Evolutionary conservation across 2,113 vertebrate species (phyloP), one percentile per base, ranked within the genome.

Genomic region (Sander lucioperca): DNA sequence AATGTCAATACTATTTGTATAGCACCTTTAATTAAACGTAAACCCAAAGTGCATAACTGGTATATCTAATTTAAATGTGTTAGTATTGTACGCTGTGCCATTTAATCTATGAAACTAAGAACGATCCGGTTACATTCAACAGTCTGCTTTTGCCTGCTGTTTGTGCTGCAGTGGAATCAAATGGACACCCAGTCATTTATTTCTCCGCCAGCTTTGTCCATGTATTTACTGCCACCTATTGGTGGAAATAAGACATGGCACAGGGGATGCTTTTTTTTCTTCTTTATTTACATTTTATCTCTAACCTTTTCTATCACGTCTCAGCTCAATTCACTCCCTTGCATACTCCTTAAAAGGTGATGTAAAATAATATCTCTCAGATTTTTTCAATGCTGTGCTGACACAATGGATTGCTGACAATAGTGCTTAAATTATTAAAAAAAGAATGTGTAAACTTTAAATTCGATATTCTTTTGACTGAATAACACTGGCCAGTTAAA

Each of bases 91-190:
- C 7, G n/a, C 7, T 16, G 21, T 27, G 13, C 11, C 11, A n/a
- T 10, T 12, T 43, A 0, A 56, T 27, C 16, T 9, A 1, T 19
- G 15, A 14, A n/a, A 30, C 9, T 13, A 27, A 9, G 2, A 50
- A 14, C 39, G n/a, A 48, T 62, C 6, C n/a, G 14, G 18, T 39
- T 33, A 50, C 43, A 81, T 86, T 85, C 86, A 79, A 86, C 85
- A 84, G 77, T 75, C 54, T 33, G 82, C 54, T 30, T n/a, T 19
- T 23, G 3, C 48, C 45, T 69, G 59, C 47, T 36, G 2, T 8
- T 1, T 50, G 18, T 48, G 67, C 75, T 45, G 54, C 82, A 66
- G 15, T 23, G 61, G 21, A 53, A 48, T 63, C 12, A 33, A 9
- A 65, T 1, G 3, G 9, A 57, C 51, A 50, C 6, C 7, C n/a